Evolutionary conservation across 2,797 vertebrate species (phyloP), one percentile per base, ranked within the genome.

Genomic region (Coccyzus lansbergi): DNA sequence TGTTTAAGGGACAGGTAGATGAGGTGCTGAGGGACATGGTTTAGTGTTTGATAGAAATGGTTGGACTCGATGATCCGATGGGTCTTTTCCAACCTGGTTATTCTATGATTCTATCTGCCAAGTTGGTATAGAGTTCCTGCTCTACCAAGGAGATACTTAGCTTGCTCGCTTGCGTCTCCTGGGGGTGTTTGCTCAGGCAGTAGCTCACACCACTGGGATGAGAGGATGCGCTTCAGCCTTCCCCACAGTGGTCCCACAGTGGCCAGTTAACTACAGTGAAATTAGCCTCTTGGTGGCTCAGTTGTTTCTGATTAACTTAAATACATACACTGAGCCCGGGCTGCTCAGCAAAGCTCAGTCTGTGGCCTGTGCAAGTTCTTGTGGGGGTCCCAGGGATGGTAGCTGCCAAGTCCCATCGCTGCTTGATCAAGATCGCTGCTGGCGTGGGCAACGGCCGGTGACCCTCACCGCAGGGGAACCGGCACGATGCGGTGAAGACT

Each of bases 281-380:
- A 90, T 92, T 53, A 40, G 64, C 55, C 84, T 69, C 78, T 62
- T 68, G 78, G 96, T 86, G 83, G 6, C 53, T 94, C 56, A 48
- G 68, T 96, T 89, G 90, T 92, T 96, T 89, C 79, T 92, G 86
- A 93, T 95, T 93, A 94, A 78, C 65, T 83, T 58, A 49, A 87
- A 77, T 46, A 60, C 26, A 80, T 15, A 89, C 78, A 55, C 31
- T 1, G 44, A 63, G 58, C 5, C 78, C 28, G 6, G 46, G 65
- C 92, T 64, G 64, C 34, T 44, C 19, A 76, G 83, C 67, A 65
- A 38, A 83, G 68, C 79, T 62, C 68, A 24, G 40, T 69, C 1
- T 78, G 86, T 65, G 82, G 82, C 71, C 84, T 31, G 33, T 21
- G 59, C 3, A 3, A 25, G 14, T 87, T 85, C 60, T 36, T 33